These are phyloP conservation scores for Lissonota sp. DNA, from an alignment of 2,888 invertebrate genomes.

Conservation along the genomic window DNA sequence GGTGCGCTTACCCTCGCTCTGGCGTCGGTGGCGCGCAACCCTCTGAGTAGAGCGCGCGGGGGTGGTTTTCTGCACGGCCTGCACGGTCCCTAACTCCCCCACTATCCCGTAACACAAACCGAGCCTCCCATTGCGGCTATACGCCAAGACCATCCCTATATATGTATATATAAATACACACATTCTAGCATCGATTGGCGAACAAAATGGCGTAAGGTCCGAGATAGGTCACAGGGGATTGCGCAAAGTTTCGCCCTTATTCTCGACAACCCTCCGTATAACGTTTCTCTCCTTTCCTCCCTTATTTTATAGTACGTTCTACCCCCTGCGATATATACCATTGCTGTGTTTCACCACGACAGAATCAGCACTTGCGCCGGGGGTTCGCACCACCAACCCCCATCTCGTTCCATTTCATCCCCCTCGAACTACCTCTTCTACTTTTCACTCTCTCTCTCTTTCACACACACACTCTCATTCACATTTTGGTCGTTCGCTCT, in stretches of 20 bases:
- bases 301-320: constrained; percentile 7
- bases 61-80: constrained; percentile 66
- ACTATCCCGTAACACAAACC: constrained; percentile 71
- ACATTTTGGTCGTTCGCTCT: constrained; percentile 7
- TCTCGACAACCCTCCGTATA: too few species aligned
- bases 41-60: constrained; percentile 32
- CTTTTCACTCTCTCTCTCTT: constrained; percentile 8
- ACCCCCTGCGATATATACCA: constrained; percentile 3
- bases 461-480: constrained; percentile 2
- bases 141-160: constrained; percentile 32
- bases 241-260: too few species aligned
- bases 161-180: too few species aligned
- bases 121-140: constrained; percentile 68
- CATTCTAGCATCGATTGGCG: neutral
- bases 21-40: constrained; percentile 46
- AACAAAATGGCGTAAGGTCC: constrained; percentile 3
- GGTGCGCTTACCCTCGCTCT: constrained; percentile 56
- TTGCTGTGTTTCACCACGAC: constrained; percentile 35
- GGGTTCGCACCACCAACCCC: constrained; percentile 41
- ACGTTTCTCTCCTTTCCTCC: neutral
- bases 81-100: constrained; percentile 68
- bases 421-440: constrained; percentile 55
- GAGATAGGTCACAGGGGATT: too few species aligned
- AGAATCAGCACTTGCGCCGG: constrained; percentile 48
- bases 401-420: constrained; percentile 64